Evolutionary conservation across 2,113 vertebrate genomes (phyloP).

Genomic region (Triplophysa siluroides): DNA sequence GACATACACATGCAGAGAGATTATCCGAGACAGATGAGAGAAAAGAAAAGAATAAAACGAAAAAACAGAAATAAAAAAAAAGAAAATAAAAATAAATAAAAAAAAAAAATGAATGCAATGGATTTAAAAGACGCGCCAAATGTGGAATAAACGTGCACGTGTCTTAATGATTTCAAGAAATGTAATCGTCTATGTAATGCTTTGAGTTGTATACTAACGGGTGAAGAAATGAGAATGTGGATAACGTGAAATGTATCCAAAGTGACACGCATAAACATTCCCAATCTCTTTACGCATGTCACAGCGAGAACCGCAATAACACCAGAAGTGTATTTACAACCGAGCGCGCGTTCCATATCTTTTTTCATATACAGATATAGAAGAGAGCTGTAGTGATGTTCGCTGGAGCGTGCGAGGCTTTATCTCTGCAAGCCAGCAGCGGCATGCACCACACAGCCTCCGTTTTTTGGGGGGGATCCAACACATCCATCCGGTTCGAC

Average conservation of each 20-base stretch:
- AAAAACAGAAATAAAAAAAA: too few species aligned
- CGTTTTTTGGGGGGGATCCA: not conserved
- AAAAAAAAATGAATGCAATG: too few species aligned
- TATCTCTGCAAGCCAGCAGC: constrained; percentile 28
- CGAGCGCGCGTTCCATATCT: not conserved
- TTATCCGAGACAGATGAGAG: too few species aligned
- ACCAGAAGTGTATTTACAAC: not conserved
- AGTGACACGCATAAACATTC: not conserved
- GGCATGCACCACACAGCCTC: constrained; percentile 1
- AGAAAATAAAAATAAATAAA: too few species aligned
- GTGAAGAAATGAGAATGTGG: too few species aligned
- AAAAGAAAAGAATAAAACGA: too few species aligned
- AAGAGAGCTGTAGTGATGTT: constrained; percentile 11
- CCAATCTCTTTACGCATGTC: not conserved
- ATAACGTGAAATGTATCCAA: not conserved
- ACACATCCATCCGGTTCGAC: constrained; percentile 13
- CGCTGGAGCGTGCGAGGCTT: not conserved
- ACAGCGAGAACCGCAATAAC: not conserved
- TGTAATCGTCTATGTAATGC: not conserved
- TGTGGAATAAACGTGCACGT: too few species aligned
- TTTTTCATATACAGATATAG: constrained; percentile 25
- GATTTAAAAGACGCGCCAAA: too few species aligned
- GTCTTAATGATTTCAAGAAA: too few species aligned
- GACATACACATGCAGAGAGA: constrained; percentile 9
- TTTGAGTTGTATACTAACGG: not conserved